phyloP scores from a whole-genome alignment of 30 jellyfish, hydroid and myxozoan genomes.

The Turritopsis dohrnii region DNA sequence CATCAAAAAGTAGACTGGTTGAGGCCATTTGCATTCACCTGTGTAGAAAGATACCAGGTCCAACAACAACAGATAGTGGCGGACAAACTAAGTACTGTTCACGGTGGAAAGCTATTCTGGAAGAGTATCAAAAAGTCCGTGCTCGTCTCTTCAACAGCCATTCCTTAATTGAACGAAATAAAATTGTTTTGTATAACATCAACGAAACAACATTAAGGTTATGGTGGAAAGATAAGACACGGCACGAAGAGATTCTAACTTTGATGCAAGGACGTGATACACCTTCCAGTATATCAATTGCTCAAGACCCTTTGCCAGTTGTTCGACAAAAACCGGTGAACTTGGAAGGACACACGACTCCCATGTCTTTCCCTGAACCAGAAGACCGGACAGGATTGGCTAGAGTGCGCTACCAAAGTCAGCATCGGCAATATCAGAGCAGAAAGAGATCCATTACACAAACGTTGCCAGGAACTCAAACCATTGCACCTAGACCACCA shows the following conservation, averaged over 20 bases:
- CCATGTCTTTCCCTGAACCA: too few species aligned
- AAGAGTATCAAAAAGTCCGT: background rate
- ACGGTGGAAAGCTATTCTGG: slow-evolving; percentile 22
- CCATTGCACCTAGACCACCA: too few species aligned
- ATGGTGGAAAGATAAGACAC: background rate
- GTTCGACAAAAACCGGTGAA: too few species aligned
- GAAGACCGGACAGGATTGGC: too few species aligned
- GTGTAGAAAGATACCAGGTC: background rate
- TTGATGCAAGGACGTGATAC: too few species aligned
- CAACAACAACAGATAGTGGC: background rate
- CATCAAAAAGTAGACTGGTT: slow-evolving; percentile 25
- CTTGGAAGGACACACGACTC: too few species aligned
- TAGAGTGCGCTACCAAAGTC: too few species aligned
- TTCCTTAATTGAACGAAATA: background rate
- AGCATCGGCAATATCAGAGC: too few species aligned
- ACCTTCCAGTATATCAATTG: too few species aligned
- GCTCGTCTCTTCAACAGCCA: background rate
- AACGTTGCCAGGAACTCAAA: too few species aligned
- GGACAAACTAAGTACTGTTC: background rate
- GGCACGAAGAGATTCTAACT: background rate
- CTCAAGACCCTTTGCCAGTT: too few species aligned
- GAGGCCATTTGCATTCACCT: slow-evolving; percentile 32
- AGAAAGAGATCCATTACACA: too few species aligned
- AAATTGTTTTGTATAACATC: background rate
- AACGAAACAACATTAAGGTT: background rate